Evolutionary conservation across 2,888 invertebrate species (phyloP), one percentile per base, ranked within the genome.

Genomic region (Timema cristinae): DNA sequence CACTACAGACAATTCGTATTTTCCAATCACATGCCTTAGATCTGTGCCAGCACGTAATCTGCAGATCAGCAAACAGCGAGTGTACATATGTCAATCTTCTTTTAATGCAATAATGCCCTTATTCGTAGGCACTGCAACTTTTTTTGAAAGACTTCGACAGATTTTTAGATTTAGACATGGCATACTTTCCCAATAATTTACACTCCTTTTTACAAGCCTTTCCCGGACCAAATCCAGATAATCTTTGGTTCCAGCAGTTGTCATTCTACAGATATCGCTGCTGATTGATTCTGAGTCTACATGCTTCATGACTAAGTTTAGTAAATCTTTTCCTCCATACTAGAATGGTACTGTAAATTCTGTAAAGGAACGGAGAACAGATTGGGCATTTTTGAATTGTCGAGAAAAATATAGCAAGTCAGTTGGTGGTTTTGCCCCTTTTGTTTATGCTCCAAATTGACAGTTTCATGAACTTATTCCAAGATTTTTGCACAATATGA

Each of bases 171-270:
- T 15, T 32, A 47, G 32, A 9, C 48, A 48, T 10, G 63, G 63
- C 13, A 63, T 48, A 47, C 47, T 6, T 16, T 63, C 63, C 63
- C 63, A 63, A 6, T 47, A 63, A 63, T 63, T 15, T 63, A 63
- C 7, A 10, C 47, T 16, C 7, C 63, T 8, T 63, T 63, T 15
- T 63, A 63, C 7, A 10, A 6, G 8, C 7, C 63, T 8, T 63
- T 63, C 63, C 32, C 16, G 63, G 48, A 63, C 63, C 6, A 32
- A 63, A 47, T 63, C 48, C 63, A 47, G 63, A 48, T 63, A 16
- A 7, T 63, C 16, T 48, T 63, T 48, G 6, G 48, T 47, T 47
- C 15, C 63, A 16, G 48, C 10, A 32, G 8, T 32, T 16, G 63
- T 32, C 63, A 16, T 63, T 63, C 47, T 48, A 16, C 63, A 9